Evolutionary conservation across 2,888 invertebrate genomes (phyloP).

Genomic region (Drosophila parthenogenetica): DNA sequence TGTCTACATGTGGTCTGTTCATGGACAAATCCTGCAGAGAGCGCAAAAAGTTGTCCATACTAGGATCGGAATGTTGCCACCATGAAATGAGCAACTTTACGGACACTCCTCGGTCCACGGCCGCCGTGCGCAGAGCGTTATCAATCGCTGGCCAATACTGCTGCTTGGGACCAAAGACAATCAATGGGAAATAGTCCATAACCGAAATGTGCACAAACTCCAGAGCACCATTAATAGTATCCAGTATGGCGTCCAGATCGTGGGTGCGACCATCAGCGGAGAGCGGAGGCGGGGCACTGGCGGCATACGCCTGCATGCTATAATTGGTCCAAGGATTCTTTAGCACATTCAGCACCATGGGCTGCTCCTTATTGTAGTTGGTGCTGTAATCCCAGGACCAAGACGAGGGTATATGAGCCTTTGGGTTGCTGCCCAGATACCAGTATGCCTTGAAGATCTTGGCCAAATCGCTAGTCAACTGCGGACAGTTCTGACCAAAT

Average conservation of each 20-base stretch:
- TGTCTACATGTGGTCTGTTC: conserved; percentile 86
- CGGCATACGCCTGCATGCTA: conserved; percentile 86
- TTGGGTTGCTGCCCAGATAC: conserved; percentile 89
- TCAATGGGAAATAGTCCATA: conserved; percentile 97
- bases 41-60: conserved; percentile 91
- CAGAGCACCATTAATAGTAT: conserved; percentile 92
- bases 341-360: conserved; percentile 89
- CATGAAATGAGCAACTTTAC: conserved; percentile 94
- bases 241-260: conserved; percentile 93
- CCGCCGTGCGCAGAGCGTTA: conserved; percentile 93
- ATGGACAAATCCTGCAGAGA: conserved; percentile 90
- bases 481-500: conserved; percentile 86
- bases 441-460: conserved; percentile 97
- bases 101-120: conserved; percentile 91
- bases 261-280: conserved; percentile 92
- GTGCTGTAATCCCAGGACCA: conserved; percentile 92
- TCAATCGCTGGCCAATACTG: conserved; percentile 97
- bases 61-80: conserved; percentile 93
- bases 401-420: conserved; percentile 89
- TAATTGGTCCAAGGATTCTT: conserved; percentile 83
- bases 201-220: conserved; percentile 96
- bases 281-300: conserved; percentile 96
- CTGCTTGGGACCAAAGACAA: conserved; percentile 89
- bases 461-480: conserved; percentile 86
- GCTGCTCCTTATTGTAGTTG: conserved; percentile 89